Percentiles rank a stretch among this genome's conserved stretches.
Conservation (phyloP, 2,113 vertebrate species). For the Lates calcarifer region DNA sequence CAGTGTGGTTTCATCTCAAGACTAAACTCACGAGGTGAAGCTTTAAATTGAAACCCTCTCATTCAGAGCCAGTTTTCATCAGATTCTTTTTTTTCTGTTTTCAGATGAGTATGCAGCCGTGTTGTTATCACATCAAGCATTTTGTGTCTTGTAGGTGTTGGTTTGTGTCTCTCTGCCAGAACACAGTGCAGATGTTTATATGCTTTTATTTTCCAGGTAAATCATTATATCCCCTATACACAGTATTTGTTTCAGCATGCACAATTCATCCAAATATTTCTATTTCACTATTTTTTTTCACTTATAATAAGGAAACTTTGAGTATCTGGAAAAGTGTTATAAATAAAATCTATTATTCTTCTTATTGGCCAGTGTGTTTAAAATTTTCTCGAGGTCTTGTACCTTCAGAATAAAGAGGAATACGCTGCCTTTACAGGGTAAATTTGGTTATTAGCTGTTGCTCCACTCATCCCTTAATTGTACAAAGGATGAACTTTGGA, state of each 20-base stretch:
- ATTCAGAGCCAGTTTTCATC: background rate
- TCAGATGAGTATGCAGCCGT: background rate
- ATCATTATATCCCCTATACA: no score
- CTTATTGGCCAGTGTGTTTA: no score
- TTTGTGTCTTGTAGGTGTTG: background rate
- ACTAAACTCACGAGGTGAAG: background rate
- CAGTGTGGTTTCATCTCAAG: background rate
- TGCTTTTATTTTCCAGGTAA: constrained; percentile 14
- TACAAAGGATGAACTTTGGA: background rate
- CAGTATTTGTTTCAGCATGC: background rate
- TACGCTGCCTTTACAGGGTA: no score
- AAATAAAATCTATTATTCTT: no score
- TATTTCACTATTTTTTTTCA: background rate
- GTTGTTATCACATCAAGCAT: background rate
- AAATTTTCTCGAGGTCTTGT: no score
- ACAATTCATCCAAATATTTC: background rate
- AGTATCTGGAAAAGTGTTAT: no score
- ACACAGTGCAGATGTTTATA: background rate
- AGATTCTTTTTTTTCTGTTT: background rate
- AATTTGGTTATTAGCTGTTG: background rate
- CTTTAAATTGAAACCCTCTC: background rate
- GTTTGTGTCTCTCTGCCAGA: no score
- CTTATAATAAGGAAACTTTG: no score
- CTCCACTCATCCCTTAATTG: background rate
- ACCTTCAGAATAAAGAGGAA: no score